Percentiles rank a stretch among this genome's conserved stretches.
Conservation (phyloP, 2,113 vertebrate species). For the Osmerus mordax region DNA sequence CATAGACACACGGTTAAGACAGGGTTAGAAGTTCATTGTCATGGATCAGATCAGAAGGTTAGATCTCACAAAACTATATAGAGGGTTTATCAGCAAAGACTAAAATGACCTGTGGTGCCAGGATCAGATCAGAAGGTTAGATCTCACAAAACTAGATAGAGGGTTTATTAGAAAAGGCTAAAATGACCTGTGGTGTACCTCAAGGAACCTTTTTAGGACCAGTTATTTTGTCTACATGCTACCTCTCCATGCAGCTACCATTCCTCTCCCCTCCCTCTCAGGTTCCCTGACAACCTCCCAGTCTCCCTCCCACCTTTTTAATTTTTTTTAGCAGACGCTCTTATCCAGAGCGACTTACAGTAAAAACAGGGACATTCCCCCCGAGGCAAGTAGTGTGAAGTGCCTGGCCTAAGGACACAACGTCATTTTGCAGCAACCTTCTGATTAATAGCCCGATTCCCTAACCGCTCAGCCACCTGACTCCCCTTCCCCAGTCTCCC, state of each 20-base stretch:
- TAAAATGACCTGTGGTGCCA: neutral
- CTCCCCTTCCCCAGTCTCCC: neutral
- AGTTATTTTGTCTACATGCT: no score
- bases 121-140: neutral
- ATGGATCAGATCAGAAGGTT: neutral
- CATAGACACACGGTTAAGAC: conserved; percentile 28
- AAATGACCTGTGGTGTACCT: no score
- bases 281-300: neutral
- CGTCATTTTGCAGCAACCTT: no score
- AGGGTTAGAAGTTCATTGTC: conserved; percentile 22
- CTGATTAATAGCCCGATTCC: no score
- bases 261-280: neutral
- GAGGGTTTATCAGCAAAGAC: neutral
- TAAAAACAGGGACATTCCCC: no score
- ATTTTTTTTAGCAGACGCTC: no score
- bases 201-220: no score
- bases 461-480: no score
- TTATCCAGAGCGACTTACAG: no score
- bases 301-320: neutral
- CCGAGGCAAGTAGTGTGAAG: no score
- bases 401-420: no score
- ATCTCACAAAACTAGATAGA: neutral
- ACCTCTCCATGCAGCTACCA: no score
- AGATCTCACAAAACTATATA: neutral
- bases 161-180: neutral